Evolutionary conservation across 2,888 invertebrate species (phyloP), one percentile per base, ranked within the genome.

Genomic region (Plemyria rubiginata): DNA sequence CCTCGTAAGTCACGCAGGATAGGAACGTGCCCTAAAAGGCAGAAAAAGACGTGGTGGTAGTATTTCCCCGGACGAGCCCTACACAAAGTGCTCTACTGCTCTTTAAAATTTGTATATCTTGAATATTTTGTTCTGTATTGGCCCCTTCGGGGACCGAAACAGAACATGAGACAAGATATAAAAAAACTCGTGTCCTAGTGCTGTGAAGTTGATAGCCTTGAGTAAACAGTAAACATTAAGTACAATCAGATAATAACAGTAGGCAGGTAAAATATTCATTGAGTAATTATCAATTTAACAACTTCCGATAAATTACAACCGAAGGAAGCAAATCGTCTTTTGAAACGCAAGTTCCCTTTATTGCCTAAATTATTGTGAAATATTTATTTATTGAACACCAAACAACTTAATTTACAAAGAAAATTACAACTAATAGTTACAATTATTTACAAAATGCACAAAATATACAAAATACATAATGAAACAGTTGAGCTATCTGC

Each of bases 281-380:
- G 54, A 48, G 43, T 67, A 71, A 74, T 72, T 73, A 74, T 51
- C 54, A 67, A 59, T 78, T 80, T 77, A 77, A 77, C 81, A 80
- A 83, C 77, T 78, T 84, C 84, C 84, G 77, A 71, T 22, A 22
- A 22, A 22, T 65, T 62, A 67, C 66, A 68, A 71, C 62, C 62
- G 67, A 66, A 75, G 82, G 82, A 84, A 80, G 72, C 68, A 41
- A 61, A 57, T 51, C 55, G 67, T 68, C 65, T 55, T 28, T 16
- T 74, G 66, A 38, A 64, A 57, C 59, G 70, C 70, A 69, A 70
- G 66, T 64, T 75, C 80, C 80, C 81, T 72, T 68, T 66, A 66
- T 65, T 68, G 60, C 62, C 43, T 40, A 56, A 45, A 55, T 36
- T 36, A 55, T 69, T 65, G 60, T 51, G 64, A 53, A 64, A 66